These are phyloP conservation scores for Phymorhynchus buccinoides DNA, from an alignment of 1,140 invertebrate genomes.

Conservation along the genomic window DNA sequence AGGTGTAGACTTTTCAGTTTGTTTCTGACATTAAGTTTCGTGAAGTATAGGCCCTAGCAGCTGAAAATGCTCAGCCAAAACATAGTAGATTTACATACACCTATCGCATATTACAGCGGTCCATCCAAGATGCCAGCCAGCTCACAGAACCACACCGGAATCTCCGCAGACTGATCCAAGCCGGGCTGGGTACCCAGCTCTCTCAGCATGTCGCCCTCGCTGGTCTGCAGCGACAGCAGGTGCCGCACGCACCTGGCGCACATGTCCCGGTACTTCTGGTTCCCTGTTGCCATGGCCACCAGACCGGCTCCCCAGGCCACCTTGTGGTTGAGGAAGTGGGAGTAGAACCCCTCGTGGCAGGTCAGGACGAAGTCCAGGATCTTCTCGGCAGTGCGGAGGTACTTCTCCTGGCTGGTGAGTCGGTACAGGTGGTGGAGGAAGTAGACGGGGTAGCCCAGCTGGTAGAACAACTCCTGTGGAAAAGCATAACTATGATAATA, in stretches of 20 bases:
- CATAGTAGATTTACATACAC: not conserved
- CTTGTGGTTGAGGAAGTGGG: conserved; percentile 52
- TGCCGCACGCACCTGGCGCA: conserved; percentile 46
- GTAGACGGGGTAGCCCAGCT: conserved; percentile 51
- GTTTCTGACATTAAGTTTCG: too few relatives aligned
- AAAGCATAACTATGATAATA: not conserved
- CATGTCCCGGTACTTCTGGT: conserved; percentile 46
- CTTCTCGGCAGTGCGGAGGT: conserved; percentile 42
- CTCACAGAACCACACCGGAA: conserved; percentile 50
- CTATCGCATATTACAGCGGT: not conserved
- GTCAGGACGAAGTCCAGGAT: conserved; percentile 51
- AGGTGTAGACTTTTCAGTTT: too few relatives aligned
- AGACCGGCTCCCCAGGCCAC: conserved; percentile 52
- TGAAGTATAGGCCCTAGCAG: not conserved
- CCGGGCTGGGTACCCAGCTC: conserved; percentile 39
- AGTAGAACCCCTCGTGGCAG: conserved; percentile 48
- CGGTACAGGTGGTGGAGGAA: conserved; percentile 52
- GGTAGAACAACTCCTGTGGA: conserved; percentile 51
- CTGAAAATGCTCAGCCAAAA: not conserved
- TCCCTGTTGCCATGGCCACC: conserved; percentile 47
- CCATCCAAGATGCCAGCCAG: conserved; percentile 39
- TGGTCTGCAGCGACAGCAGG: conserved; percentile 46
- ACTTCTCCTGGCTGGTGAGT: conserved; percentile 41
- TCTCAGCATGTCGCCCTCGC: conserved; percentile 46
- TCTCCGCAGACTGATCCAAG: conserved; percentile 53